These are phyloP conservation scores for Eurytoma californica DNA, from an alignment of 2,888 invertebrate species.

Conservation along the genomic window DNA sequence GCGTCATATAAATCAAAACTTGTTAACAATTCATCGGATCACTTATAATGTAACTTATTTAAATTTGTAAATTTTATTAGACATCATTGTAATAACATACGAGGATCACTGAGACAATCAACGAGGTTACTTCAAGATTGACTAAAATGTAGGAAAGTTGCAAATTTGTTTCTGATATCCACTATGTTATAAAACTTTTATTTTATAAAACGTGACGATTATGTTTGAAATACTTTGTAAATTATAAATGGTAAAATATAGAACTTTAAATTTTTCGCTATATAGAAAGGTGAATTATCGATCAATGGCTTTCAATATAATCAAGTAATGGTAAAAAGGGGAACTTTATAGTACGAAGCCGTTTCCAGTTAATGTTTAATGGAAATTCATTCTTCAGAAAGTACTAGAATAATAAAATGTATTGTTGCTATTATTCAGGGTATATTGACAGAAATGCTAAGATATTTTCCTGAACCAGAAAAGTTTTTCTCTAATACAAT, in stretches of 20 bases:
- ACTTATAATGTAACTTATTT: no score
- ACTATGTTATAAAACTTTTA: slow-evolving; percentile 20
- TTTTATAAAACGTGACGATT: neutral
- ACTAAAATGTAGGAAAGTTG: neutral
- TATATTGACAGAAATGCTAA: slow-evolving; percentile 14
- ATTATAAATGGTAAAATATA: no score
- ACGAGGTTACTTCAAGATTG: slow-evolving; percentile 18
- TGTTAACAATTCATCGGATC: no score
- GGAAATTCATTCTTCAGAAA: slow-evolving; percentile 11
- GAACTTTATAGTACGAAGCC: neutral
- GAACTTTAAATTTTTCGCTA: no score
- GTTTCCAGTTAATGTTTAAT: neutral
- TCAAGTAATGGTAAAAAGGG: no score
- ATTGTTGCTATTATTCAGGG: slow-evolving; percentile 22
- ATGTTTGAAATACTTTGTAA: no score
- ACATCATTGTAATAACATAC: neutral
- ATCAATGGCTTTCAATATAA: no score
- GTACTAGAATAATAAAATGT: slow-evolving; percentile 1
- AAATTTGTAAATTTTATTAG: no score
- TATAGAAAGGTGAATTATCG: no score
- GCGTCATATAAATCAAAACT: no score
- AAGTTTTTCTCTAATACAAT: slow-evolving; percentile 1
- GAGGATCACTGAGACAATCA: slow-evolving; percentile 22
- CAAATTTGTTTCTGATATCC: neutral
- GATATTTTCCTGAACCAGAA: slow-evolving; percentile 14